Conservation (phyloP, 2,888 invertebrate genomes). For the Phengaris alcon region DNA sequence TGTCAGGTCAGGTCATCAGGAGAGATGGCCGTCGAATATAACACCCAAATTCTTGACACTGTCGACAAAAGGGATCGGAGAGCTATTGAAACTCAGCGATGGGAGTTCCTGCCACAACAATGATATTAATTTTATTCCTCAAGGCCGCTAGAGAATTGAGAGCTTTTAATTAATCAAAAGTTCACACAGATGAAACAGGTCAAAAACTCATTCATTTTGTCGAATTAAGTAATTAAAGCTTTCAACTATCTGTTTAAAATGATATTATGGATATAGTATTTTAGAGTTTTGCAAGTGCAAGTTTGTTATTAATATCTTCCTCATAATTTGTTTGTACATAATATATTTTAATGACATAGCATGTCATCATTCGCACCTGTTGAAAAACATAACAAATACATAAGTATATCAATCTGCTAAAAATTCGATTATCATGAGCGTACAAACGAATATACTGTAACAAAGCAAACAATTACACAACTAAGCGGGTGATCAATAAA, state of each 20-base stretch:
- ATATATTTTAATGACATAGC: neutral
- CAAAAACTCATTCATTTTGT: neutral
- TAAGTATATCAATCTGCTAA: no score
- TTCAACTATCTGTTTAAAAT: neutral
- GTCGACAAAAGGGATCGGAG: no score
- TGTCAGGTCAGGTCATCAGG: no score
- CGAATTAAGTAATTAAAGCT: neutral
- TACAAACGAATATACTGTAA: neutral
- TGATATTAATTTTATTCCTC: neutral
- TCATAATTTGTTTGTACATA: neutral
- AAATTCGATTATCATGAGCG: no score
- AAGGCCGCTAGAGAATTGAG: neutral
- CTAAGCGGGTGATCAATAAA: conserved; percentile 6
- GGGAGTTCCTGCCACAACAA: no score
- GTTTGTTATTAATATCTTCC: neutral
- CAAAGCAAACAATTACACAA: conserved; percentile 12
- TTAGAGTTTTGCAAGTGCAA: neutral
- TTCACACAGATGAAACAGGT: neutral
- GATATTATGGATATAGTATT: neutral
- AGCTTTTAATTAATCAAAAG: neutral
- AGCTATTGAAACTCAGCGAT: no score
- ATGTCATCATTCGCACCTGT: neutral
- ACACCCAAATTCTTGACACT: no score
- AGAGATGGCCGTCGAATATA: no score
- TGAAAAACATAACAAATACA: no score